Base-by-base conservation (phyloP, 2,113 vertebrate species). In the Procavia capensis region DNA sequence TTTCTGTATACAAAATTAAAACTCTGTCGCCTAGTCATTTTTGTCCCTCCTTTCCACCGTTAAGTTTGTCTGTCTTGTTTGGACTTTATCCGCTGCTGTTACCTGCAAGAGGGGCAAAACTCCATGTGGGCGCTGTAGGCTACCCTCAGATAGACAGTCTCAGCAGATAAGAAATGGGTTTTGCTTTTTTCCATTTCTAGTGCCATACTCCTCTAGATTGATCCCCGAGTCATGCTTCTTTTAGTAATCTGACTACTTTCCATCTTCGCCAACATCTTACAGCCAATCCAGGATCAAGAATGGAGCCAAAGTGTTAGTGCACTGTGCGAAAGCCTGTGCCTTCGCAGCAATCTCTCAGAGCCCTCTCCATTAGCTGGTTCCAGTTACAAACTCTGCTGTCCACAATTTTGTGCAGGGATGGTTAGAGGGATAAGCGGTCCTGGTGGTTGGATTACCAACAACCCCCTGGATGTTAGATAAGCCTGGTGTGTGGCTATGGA, bases 211-310 rank as follows among this genome's bases (percentile, higher is more conserved):
- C 45, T 91, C 74, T 41, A 31, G 78, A 24, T 50, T 85, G 36
- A n/a, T 70, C 88, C 22, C 79, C 66, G 61, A 81, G n/a, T 59
- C 79, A 86, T 8, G 16, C 27, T 94, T 10, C 24, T 63, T 93
- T 72, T 78, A n/a, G 41, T 92, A 84, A 86, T 82, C 59, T 64
- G 43, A 74, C 47, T 50, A 31, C 91, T 91, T 91, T 82, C 54
- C 20, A 45, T 36, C n/a, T 85, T 89, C 63, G 75, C 41, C 39
- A 85, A 85, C 17, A 88, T 59, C 29, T 82, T 43, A 63, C 54
- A 59, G 45, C 64, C 29, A 61, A 63, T 81, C 45, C 72, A 76
- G 36, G 36, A 63, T 66, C 7, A 27, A 91, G 68, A 36, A 87
- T 29, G 79, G 75, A 88, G 43, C 31, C 79, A 47, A 7, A 34